Conservation (phyloP, 2,888 invertebrate species). For the Nowickia ferox region DNA sequence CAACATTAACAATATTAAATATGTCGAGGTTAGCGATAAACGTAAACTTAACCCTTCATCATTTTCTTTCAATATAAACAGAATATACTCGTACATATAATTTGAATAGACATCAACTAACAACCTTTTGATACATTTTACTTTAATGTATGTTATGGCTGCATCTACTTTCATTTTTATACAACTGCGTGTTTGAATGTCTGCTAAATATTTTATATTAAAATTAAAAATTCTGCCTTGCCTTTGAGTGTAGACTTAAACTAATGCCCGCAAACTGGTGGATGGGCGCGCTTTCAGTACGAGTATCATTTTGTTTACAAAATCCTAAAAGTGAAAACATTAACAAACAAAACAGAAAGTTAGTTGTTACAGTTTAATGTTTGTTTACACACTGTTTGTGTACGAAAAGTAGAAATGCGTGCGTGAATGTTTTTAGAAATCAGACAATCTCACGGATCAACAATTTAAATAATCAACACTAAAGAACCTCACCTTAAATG, state of each 20-base stretch:
- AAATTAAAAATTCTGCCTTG: conserved; percentile 58
- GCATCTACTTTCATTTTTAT: neutral
- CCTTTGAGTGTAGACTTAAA: conserved; percentile 53
- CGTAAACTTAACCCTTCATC: conserved; percentile 63
- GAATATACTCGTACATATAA: too few relatives aligned
- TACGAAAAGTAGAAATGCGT: conserved; percentile 1
- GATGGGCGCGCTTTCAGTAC: conserved; percentile 45
- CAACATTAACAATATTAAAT: conserved; percentile 58
- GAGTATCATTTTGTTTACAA: conserved; percentile 46
- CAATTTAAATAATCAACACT: too few relatives aligned
- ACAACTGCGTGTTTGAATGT: neutral
- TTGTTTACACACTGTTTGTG: conserved; percentile 41
- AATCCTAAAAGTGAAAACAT: conserved; percentile 43
- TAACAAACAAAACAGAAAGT: conserved; percentile 60
- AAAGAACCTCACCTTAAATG: too few relatives aligned
- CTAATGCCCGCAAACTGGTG: conserved; percentile 45
- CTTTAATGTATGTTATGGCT: neutral
- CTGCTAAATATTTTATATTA: conserved; percentile 39
- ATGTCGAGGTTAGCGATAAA: conserved; percentile 68
- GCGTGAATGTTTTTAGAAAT: neutral
- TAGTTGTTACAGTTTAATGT: conserved; percentile 52
- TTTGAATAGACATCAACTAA: conserved; percentile 35
- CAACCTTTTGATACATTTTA: conserved; percentile 47
- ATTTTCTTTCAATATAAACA: conserved; percentile 11
- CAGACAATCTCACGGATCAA: neutral